Percentiles rank a stretch among this genome's conserved stretches.
Conservation (phyloP, 2,888 invertebrate species). For the Mythimna loreyi region DNA sequence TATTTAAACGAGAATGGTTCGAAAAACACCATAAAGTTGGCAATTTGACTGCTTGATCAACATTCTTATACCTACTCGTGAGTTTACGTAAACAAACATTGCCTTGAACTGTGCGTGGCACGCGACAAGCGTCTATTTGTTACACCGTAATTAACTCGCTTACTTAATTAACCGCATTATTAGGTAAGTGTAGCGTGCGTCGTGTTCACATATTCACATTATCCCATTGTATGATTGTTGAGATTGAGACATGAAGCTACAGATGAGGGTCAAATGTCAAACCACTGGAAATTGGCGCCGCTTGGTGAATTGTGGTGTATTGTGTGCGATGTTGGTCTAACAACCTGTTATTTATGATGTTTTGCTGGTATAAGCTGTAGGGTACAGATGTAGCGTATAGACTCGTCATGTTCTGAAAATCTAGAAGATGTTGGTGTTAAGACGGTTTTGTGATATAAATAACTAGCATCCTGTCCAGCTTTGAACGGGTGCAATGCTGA, state of each 20-base stretch:
- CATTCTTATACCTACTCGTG: constrained; percentile 21
- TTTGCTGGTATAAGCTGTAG: not conserved
- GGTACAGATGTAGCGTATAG: not conserved
- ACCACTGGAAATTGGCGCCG: constrained; percentile 10
- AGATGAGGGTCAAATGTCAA: constrained; percentile 67
- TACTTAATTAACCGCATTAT: constrained; percentile 69
- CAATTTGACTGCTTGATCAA: constrained; percentile 30
- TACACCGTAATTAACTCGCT: constrained; percentile 67
- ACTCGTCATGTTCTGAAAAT: not conserved
- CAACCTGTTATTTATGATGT: constrained; percentile 14
- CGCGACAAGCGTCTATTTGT: constrained; percentile 68
- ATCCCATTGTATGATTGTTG: constrained; percentile 62
- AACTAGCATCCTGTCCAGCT: no score
- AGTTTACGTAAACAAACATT: constrained; percentile 72
- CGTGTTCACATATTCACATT: constrained; percentile 63
- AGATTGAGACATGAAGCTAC: constrained; percentile 61
- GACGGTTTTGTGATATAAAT: not conserved
- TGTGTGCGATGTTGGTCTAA: constrained; percentile 23
- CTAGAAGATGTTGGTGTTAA: not conserved
- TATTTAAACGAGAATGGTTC: constrained; percentile 14
- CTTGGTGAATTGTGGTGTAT: constrained; percentile 6
- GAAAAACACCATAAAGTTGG: constrained; percentile 14
- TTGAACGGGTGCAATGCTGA: no score
- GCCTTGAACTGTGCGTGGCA: constrained; percentile 72
- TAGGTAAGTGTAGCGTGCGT: constrained; percentile 64